phyloP scores from a whole-genome alignment of 2,888 invertebrate genomes.

The Agriopis leucophaearia region DNA sequence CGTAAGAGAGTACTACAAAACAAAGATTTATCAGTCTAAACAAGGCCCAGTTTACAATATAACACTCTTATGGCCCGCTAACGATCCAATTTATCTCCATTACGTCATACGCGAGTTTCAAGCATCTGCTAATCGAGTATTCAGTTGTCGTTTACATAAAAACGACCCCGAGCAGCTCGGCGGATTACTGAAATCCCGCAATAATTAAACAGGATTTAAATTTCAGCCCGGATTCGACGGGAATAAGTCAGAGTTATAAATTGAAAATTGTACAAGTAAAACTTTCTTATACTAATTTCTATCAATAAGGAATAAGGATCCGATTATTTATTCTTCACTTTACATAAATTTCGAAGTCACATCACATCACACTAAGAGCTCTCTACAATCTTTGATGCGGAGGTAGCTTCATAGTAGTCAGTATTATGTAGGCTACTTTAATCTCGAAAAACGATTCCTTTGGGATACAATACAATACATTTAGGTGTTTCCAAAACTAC shows the following conservation, averaged over 20 bases:
- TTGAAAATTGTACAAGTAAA: not conserved
- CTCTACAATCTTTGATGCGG: too few relatives aligned
- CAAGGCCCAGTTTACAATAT: slow-evolving; percentile 10
- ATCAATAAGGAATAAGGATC: too few relatives aligned
- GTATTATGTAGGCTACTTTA: too few relatives aligned
- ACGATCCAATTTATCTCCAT: slow-evolving; percentile 27
- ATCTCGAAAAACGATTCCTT: too few relatives aligned
- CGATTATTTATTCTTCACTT: too few relatives aligned
- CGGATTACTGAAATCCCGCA: slow-evolving; percentile 51
- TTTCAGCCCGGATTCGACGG: slow-evolving; percentile 56
- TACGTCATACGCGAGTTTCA: slow-evolving; percentile 20
- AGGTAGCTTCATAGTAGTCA: too few relatives aligned
- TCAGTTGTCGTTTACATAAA: slow-evolving; percentile 40
- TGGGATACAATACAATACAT: too few relatives aligned
- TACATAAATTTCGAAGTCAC: too few relatives aligned
- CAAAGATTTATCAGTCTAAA: not conserved
- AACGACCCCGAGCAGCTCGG: slow-evolving; percentile 46
- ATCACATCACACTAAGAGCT: too few relatives aligned
- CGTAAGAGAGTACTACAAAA: not conserved
- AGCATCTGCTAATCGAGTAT: slow-evolving; percentile 34
- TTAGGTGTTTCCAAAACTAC: too few relatives aligned
- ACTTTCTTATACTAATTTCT: too few relatives aligned
- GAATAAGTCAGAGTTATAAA: not conserved
- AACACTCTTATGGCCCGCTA: slow-evolving; percentile 13
- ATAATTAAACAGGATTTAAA: slow-evolving; percentile 68